Conservation (phyloP, 2,888 invertebrate species). For the Drosophila suboccidentalis region DNA sequence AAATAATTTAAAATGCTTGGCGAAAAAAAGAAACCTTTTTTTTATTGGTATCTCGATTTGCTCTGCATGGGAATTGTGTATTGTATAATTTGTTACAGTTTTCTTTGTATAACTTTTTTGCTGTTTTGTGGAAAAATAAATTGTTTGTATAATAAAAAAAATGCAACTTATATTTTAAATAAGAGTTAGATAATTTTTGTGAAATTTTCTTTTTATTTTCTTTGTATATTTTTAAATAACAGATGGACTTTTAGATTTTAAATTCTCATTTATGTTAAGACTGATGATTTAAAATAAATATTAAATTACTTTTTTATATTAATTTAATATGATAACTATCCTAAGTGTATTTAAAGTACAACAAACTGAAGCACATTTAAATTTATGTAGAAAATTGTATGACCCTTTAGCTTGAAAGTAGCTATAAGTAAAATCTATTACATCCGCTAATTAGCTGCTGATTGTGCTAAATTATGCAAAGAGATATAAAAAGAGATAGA, state of each 20-base stretch:
- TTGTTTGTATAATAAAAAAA: not conserved
- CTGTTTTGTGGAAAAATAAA: not conserved
- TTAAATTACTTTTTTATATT: too few species aligned
- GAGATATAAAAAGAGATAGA: not conserved
- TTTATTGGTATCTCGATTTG: conserved; percentile 18
- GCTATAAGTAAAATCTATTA: conserved; percentile 38
- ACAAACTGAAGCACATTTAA: too few species aligned
- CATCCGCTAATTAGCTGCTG: conserved; percentile 55
- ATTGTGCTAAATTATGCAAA: conserved; percentile 53
- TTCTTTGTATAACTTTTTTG: not conserved
- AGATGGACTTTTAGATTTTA: not conserved
- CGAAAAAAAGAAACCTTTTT: conserved; percentile 24
- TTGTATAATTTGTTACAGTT: conserved; percentile 30
- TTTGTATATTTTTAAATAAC: too few species aligned
- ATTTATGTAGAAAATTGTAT: not conserved
- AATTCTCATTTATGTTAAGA: not conserved
- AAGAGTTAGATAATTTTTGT: too few species aligned
- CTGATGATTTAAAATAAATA: too few species aligned
- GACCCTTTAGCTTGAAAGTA: not conserved
- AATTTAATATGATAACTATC: not conserved
- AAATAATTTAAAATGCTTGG: conserved; percentile 50
- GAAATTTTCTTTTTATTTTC: not conserved
- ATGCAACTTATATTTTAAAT: too few species aligned
- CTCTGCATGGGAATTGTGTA: conserved; percentile 14
- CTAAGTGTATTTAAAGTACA: conserved; percentile 1